Percentiles rank a stretch among this genome's conserved stretches.
These are phyloP conservation scores for Eristalis intricaria DNA, from an alignment of 2,888 invertebrate species.

Conservation along the genomic window DNA sequence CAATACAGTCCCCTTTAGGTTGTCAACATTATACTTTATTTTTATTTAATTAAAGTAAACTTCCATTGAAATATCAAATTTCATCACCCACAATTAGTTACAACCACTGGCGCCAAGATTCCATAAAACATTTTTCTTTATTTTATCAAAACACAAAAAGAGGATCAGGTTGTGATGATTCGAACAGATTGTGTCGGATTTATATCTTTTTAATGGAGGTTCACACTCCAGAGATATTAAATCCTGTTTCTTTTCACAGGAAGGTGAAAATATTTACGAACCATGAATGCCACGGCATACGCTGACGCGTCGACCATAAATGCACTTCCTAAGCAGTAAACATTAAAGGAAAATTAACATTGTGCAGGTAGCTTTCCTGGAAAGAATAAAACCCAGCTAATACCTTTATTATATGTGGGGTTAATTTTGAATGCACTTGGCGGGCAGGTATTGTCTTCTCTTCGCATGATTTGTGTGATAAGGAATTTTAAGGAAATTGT, in stretches of 20 bases:
- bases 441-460: not conserved
- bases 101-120: not conserved
- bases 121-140: not conserved
- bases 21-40: not conserved
- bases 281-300: not conserved
- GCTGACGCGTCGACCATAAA: not conserved
- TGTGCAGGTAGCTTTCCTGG: not conserved
- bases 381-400: not conserved
- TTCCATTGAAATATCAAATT: not conserved
- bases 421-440: slow-evolving; percentile 11
- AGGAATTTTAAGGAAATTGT: not conserved
- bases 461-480: not conserved
- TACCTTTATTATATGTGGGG: not conserved
- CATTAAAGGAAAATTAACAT: not conserved
- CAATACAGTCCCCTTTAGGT: not conserved
- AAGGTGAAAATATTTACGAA: not conserved
- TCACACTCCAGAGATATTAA: not conserved
- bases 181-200: not conserved
- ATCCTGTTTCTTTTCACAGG: not conserved
- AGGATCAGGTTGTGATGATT: not conserved
- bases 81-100: not conserved
- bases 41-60: not conserved
- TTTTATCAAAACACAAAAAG: not conserved
- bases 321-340: not conserved
- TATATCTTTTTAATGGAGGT: not conserved